Evolutionary conservation across 2,113 vertebrate species (phyloP), one percentile per base, ranked within the genome.

Genomic region (Turnix velox): DNA sequence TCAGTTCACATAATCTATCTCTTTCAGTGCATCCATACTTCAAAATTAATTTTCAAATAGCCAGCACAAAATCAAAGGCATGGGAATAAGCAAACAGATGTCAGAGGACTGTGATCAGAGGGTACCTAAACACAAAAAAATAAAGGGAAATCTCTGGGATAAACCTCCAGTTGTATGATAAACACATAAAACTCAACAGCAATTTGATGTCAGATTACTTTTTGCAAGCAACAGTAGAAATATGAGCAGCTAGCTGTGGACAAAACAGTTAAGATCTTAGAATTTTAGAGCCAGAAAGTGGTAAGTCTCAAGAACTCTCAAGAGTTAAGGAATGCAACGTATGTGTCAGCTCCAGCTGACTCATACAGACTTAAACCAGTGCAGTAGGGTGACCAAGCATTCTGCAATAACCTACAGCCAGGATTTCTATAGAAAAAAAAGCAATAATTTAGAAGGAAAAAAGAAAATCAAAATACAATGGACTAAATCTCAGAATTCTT

Each of bases 281-380:
- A 6, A 46, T 11, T 49, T 85, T 9, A 76, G 18, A 58, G 14
- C 8, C 39, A 80, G 57, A n/a, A 78, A 81, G 19, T 2, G 4
- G 1, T 4, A 9, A 65, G 16, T n/a, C 28, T 42, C 58, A 58
- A 66, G 55, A 90, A 40, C 16, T 49, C 73, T 73, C 33, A 69
- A 7, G 35, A 92, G 6, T n/a, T 66, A 37, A 42, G 25, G n/a
- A 66, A 74, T 7, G 33, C 2, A 30, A 9, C 0, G 0, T 12
- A 30, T 15, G 8, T 9, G 23, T 20, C 71, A 58, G 75, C 27
- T 58, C 23, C 51, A 35, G 18, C 14, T 61, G 37, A 65, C 33
- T 87, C 33, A 31, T 7, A n/a, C 12, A 27, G 14, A 42, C 15
- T 66, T 22, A 42, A 39, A 49, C 35, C 42, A 54, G 25, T 1